Conservation (phyloP, 1,140 invertebrate genomes). For the Meloidogyne floridensis region DNA sequence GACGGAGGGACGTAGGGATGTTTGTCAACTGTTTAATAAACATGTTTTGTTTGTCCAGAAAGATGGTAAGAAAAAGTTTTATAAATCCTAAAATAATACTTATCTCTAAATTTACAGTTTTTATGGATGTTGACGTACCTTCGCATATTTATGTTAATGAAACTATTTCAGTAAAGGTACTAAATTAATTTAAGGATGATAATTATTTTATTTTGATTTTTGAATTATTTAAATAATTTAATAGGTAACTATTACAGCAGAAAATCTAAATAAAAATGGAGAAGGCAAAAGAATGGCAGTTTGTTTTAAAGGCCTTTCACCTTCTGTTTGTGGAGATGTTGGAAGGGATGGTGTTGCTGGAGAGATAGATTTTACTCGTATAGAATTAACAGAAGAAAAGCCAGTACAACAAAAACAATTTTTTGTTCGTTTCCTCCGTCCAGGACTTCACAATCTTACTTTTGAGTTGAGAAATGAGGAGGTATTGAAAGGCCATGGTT, state of each 20-base stretch:
- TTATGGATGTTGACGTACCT: constrained; percentile 53
- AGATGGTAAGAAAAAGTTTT: no score
- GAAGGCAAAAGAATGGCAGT: constrained; percentile 34
- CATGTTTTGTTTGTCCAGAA: no score
- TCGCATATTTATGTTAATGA: constrained; percentile 49
- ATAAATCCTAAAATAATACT: no score
- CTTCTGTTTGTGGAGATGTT: constrained; percentile 49
- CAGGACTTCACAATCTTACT: constrained; percentile 42
- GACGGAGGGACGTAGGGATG: no score
- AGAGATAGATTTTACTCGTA: constrained; percentile 42
- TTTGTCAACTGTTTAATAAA: no score
- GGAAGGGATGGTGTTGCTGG: constrained; percentile 36
- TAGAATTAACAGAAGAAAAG: constrained; percentile 30
- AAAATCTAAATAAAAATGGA: constrained; percentile 32
- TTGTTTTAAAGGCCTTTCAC: constrained; percentile 49
- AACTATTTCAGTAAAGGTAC: constrained; percentile 43
- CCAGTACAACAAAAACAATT: constrained; percentile 37
- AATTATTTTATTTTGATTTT: not conserved
- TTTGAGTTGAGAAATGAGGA: constrained; percentile 46
- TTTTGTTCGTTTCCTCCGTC: constrained; percentile 44
- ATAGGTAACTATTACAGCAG: not conserved
- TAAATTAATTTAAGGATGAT: not conserved
- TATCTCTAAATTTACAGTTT: constrained; percentile 20
- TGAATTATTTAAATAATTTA: not conserved
- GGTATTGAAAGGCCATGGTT: constrained; percentile 34